These are phyloP conservation scores for Dimorphilus gyrociliatus DNA, from an alignment of 2,888 invertebrate species.

Conservation along the genomic window DNA sequence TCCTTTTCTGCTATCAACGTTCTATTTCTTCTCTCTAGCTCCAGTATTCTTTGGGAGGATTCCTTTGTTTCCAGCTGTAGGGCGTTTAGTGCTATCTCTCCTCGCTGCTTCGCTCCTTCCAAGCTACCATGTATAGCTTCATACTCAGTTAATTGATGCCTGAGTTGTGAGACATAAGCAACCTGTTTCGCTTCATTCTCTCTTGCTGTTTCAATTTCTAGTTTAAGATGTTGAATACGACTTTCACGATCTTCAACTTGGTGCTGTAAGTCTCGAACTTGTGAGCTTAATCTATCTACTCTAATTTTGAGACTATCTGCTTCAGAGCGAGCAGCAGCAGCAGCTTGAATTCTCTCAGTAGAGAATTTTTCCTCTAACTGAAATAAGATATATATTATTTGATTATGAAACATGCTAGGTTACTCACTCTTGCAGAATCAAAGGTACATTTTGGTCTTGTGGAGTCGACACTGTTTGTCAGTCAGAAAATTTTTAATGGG, in stretches of 20 bases:
- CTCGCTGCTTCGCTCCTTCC: slow-evolving; percentile 26
- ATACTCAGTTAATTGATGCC: slow-evolving; percentile 21
- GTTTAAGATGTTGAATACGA: slow-evolving; percentile 23
- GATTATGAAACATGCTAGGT: background rate
- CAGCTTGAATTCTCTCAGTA: slow-evolving; percentile 17
- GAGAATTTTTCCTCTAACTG: slow-evolving; percentile 22
- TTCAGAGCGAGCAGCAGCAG: slow-evolving; percentile 23
- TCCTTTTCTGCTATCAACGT: too few species aligned
- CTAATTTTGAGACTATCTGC: slow-evolving; percentile 24
- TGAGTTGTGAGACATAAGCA: slow-evolving; percentile 18
- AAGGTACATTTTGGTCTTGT: slow-evolving; percentile 4
- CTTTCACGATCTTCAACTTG: slow-evolving; percentile 29
- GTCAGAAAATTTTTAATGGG: too few species aligned
- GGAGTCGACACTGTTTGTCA: slow-evolving; percentile 8
- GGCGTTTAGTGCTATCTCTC: slow-evolving; percentile 25
- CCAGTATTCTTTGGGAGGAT: slow-evolving; percentile 24
- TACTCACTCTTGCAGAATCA: slow-evolving; percentile 5
- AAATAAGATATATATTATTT: slow-evolving; percentile 5
- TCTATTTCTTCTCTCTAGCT: slow-evolving; percentile 30
- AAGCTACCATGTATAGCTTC: slow-evolving; percentile 19
- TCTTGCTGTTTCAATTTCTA: slow-evolving; percentile 20
- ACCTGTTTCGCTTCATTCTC: slow-evolving; percentile 24
- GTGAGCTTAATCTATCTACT: slow-evolving; percentile 21
- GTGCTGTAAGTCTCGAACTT: slow-evolving; percentile 20
- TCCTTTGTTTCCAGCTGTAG: slow-evolving; percentile 29